Evolutionary conservation across 2,797 vertebrate species (phyloP).

Genomic region (Manis pentadactyla): DNA sequence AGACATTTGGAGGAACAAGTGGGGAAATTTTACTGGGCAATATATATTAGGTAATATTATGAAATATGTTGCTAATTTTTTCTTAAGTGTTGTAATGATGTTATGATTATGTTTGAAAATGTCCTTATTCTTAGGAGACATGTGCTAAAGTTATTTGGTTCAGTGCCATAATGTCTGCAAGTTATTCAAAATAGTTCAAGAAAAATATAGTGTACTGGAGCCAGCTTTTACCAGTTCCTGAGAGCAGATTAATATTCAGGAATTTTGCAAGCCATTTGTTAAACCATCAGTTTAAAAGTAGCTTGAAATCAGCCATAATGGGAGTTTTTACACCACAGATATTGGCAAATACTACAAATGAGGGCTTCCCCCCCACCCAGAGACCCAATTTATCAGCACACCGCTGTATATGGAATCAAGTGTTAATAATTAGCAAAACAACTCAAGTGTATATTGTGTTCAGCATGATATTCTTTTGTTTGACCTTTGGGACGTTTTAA

Average conservation of each 20-base stretch:
- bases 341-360: background rate
- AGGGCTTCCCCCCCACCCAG: background rate
- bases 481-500: background rate
- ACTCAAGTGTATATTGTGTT: background rate
- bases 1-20: background rate
- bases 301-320: background rate
- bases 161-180: background rate
- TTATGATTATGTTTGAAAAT: slow-evolving; percentile 32
- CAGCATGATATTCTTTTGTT: background rate
- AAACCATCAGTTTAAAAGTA: background rate
- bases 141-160: slow-evolving; percentile 49
- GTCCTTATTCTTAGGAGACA: slow-evolving; percentile 7
- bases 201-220: background rate
- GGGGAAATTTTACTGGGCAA: slow-evolving; percentile 2
- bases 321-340: background rate
- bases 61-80: background rate
- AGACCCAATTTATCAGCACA: background rate
- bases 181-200: slow-evolving; percentile 51
- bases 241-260: slow-evolving; percentile 28
- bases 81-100: background rate
- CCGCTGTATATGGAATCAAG: background rate
- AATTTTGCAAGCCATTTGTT: slow-evolving; percentile 32
- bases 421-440: background rate
- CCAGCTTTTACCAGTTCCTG: background rate
- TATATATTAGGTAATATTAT: background rate